A percentile compares a stretch with the other conserved stretches of the same genome.
Conservation (phyloP, 2,888 invertebrate genomes). For the Abrostola triplasia region DNA sequence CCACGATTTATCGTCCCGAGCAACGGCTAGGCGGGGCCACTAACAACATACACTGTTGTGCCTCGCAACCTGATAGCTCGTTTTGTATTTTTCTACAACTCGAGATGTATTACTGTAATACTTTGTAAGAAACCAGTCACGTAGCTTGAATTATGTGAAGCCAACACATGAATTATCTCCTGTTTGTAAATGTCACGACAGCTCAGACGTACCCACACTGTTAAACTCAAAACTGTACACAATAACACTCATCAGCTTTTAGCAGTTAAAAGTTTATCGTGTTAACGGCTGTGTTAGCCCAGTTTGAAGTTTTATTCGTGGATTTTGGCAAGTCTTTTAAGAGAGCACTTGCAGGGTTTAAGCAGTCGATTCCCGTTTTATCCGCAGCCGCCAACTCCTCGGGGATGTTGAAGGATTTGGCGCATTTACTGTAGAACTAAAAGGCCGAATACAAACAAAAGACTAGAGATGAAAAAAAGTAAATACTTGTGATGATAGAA, state of each 20-base stretch:
- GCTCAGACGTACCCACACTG: constrained; percentile 21
- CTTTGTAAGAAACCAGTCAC: constrained; percentile 54
- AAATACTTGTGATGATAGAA: constrained; percentile 62
- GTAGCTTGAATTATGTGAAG: constrained; percentile 52
- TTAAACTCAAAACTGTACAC: constrained; percentile 34
- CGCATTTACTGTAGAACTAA: constrained; percentile 72
- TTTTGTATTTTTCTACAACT: constrained; percentile 61
- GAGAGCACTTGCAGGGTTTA: constrained; percentile 72
- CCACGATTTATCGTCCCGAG: constrained; percentile 74
- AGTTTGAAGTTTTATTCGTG: constrained; percentile 75
- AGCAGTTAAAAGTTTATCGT: constrained; percentile 15
- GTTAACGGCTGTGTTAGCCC: constrained; percentile 56
- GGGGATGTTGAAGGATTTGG: constrained; percentile 77
- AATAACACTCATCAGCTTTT: constrained; percentile 17
- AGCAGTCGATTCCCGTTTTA: constrained; percentile 76
- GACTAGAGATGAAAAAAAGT: constrained; percentile 62
- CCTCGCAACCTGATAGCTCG: constrained; percentile 67
- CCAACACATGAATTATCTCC: constrained; percentile 52
- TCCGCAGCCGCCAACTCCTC: constrained; percentile 64
- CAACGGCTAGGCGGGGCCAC: constrained; percentile 68
- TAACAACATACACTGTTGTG: constrained; percentile 72
- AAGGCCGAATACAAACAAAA: constrained; percentile 59
- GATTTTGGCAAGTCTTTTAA: constrained; percentile 71
- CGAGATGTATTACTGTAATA: constrained; percentile 52
- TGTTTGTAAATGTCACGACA: constrained; percentile 43